These are phyloP conservation scores for Pundamilia nyererei DNA, from an alignment of 2,113 vertebrate genomes.

Conservation along the genomic window DNA sequence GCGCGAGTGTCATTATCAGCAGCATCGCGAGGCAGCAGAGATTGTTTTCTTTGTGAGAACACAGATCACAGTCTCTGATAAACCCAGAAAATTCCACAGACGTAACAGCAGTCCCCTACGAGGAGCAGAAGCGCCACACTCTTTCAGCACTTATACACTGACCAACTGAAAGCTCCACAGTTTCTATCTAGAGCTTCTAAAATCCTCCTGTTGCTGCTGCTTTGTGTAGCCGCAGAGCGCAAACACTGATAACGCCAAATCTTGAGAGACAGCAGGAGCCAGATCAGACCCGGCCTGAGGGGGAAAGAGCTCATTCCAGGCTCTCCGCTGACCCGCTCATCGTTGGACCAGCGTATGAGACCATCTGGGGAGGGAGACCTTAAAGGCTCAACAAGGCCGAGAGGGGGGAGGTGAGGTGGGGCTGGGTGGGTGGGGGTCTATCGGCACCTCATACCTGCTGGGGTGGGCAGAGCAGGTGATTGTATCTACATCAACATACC, in stretches of 20 bases:
- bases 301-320: conserved; percentile 57
- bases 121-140: neutral
- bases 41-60: neutral
- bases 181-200: neutral
- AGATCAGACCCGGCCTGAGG: conserved; percentile 51
- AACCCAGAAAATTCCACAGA: neutral
- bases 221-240: neutral
- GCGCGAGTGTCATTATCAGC: neutral
- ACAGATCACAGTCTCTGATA: neutral
- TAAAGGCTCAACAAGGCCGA: conserved; percentile 46
- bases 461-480: conserved; percentile 73
- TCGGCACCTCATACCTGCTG: conserved; percentile 66
- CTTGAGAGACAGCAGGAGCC: conserved; percentile 32
- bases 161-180: neutral
- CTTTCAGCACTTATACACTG: neutral
- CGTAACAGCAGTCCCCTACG: neutral
- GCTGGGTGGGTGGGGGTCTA: conserved; percentile 34
- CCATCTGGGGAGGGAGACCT: conserved; percentile 44
- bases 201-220: neutral
- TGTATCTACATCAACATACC: conserved; percentile 77
- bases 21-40: neutral
- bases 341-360: conserved; percentile 28
- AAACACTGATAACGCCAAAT: neutral
- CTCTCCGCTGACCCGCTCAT: conserved; percentile 42
- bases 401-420: conserved; percentile 4